Evolutionary conservation across 2,797 vertebrate species (phyloP).

Genomic region (Manis javanica): DNA sequence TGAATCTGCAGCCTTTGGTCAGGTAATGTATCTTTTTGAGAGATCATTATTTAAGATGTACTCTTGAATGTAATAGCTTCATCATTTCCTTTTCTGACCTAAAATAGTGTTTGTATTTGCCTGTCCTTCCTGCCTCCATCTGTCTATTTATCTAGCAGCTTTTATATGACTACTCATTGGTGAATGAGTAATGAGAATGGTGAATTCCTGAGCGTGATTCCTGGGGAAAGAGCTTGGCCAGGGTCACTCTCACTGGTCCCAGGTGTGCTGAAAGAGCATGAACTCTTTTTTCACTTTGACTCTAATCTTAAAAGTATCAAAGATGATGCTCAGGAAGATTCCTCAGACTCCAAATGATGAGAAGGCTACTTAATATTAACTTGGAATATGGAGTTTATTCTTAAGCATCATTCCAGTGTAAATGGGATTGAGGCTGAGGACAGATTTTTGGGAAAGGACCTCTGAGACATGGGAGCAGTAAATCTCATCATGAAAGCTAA

Average conservation of each 20-base stretch:
- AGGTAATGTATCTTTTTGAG: conserved; percentile 81
- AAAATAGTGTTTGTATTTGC: background rate
- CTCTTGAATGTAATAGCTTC: background rate
- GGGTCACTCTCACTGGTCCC: too few species aligned
- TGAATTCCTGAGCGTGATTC: too few species aligned
- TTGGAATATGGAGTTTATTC: conserved; percentile 11
- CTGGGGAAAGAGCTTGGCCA: too few species aligned
- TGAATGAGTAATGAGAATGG: too few species aligned
- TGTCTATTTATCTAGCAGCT: background rate
- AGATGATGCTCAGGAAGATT: background rate
- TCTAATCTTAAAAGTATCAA: background rate
- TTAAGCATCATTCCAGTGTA: background rate
- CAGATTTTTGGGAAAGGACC: background rate
- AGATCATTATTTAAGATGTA: background rate
- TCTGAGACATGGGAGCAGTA: background rate
- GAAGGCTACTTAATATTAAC: background rate
- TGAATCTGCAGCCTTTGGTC: conserved; percentile 83
- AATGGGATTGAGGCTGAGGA: background rate
- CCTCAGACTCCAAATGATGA: background rate
- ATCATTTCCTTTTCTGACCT: background rate
- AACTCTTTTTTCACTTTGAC: background rate
- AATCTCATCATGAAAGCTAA: background rate
- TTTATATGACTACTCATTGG: background rate
- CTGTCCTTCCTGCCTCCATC: background rate
- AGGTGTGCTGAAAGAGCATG: background rate